Evolutionary conservation across 2,888 invertebrate species (phyloP).

Genomic region (Physocephala rufipes): DNA sequence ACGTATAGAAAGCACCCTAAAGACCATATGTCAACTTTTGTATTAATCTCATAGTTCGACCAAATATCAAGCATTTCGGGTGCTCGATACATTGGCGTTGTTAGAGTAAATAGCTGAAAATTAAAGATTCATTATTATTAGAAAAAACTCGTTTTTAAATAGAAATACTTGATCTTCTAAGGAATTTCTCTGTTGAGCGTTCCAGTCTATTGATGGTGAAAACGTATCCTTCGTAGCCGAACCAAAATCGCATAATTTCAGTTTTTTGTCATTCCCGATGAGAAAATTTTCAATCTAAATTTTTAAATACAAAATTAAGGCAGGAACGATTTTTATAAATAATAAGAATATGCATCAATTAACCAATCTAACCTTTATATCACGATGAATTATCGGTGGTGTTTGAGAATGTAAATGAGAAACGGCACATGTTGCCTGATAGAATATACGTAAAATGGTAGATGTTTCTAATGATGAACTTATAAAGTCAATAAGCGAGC

Average conservation of each 20-base stretch:
- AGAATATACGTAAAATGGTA: conserved; percentile 84
- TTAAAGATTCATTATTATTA: neutral
- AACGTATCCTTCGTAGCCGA: conserved; percentile 87
- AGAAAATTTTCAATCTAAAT: conserved; percentile 88
- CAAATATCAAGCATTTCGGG: conserved; percentile 99
- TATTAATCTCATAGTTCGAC: conserved; percentile 92
- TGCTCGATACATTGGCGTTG: conserved; percentile 95
- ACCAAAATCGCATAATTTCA: conserved; percentile 98
- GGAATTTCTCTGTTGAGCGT: conserved; percentile 86
- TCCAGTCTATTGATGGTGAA: conserved; percentile 89
- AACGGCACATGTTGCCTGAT: conserved; percentile 89
- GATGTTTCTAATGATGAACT: conserved; percentile 63
- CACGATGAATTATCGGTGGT: conserved; percentile 93
- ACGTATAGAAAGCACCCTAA: conserved; percentile 94
- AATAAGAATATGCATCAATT: neutral
- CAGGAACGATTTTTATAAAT: neutral
- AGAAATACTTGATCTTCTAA: conserved; percentile 88
- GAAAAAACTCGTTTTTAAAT: neutral
- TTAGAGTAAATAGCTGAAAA: conserved; percentile 63
- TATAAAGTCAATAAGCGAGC: conserved; percentile 63
- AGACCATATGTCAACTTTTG: conserved; percentile 95
- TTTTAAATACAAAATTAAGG: neutral
- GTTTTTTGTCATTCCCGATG: conserved; percentile 81
- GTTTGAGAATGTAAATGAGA: conserved; percentile 92
- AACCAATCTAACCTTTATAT: conserved; percentile 77